Evolutionary conservation across 2,888 invertebrate genomes (phyloP).

Genomic region (Eurytoma adleriae): DNA sequence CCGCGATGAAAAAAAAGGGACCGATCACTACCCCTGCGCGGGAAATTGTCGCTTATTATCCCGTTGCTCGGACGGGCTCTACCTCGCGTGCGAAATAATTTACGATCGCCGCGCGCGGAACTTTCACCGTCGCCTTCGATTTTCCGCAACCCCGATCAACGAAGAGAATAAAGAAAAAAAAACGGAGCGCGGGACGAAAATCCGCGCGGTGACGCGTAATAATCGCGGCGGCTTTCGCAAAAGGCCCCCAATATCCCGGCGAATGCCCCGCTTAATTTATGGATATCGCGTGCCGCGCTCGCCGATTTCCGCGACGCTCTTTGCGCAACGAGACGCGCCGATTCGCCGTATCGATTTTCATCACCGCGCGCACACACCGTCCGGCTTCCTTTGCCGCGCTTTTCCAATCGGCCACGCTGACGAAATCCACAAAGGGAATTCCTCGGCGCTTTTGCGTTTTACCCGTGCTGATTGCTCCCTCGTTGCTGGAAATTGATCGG

Average conservation of each 20-base stretch:
- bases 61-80: no score
- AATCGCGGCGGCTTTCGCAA: not conserved
- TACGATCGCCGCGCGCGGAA: not conserved
- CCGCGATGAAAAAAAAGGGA: no score
- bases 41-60: no score
- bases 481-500: not conserved
- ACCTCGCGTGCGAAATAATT: not conserved
- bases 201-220: constrained; percentile 19
- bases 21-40: not conserved
- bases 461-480: not conserved
- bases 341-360: constrained; percentile 50
- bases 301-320: constrained; percentile 35
- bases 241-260: constrained; percentile 24
- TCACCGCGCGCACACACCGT: not conserved
- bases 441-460: constrained; percentile 29
- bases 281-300: constrained; percentile 10
- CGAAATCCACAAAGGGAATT: constrained; percentile 41
- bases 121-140: not conserved
- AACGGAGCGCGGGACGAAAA: not conserved
- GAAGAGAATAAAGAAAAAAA: not conserved
- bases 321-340: constrained; percentile 49
- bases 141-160: not conserved
- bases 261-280: constrained; percentile 36
- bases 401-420: constrained; percentile 43
- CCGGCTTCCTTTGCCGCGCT: constrained; percentile 25